Evolutionary conservation across 2,888 invertebrate genomes (phyloP).

Genomic region (Orchesella flavescens): DNA sequence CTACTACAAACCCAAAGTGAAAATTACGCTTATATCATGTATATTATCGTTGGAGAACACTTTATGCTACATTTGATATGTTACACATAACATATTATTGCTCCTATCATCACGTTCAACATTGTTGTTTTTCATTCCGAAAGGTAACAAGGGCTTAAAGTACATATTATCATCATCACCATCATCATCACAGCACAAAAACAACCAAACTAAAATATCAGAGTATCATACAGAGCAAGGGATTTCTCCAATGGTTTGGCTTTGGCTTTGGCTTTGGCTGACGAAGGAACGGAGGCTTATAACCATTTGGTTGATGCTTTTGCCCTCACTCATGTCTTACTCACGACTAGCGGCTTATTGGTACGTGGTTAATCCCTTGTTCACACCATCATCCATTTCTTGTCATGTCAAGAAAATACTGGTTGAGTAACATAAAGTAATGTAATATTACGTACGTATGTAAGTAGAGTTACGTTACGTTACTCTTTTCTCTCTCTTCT

Average conservation of each 20-base stretch:
- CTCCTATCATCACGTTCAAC: background rate
- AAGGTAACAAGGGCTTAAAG: constrained; percentile 24
- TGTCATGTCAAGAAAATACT: constrained; percentile 64
- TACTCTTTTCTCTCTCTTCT: constrained; percentile 29
- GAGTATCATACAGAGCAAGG: background rate
- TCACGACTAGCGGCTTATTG: constrained; percentile 51
- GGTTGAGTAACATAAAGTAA: constrained; percentile 7
- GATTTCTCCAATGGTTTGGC: constrained; percentile 31
- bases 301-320: constrained; percentile 33
- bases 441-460: no score
- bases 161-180: constrained; percentile 10
- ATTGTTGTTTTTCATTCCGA: constrained; percentile 26
- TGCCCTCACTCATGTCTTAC: constrained; percentile 40
- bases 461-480: no score
- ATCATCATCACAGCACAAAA: constrained; percentile 9
- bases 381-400: constrained; percentile 67
- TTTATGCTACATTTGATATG: background rate
- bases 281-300: constrained; percentile 42
- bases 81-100: background rate
- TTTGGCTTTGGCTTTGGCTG: constrained; percentile 35
- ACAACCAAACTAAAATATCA: constrained; percentile 16
- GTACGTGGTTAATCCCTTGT: constrained; percentile 67
- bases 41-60: constrained; percentile 5
- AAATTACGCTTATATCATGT: constrained; percentile 3
- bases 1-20: constrained; percentile 21